These are phyloP conservation scores for Tor tambroides DNA, from an alignment of 2,113 vertebrate genomes.

Conservation along the genomic window DNA sequence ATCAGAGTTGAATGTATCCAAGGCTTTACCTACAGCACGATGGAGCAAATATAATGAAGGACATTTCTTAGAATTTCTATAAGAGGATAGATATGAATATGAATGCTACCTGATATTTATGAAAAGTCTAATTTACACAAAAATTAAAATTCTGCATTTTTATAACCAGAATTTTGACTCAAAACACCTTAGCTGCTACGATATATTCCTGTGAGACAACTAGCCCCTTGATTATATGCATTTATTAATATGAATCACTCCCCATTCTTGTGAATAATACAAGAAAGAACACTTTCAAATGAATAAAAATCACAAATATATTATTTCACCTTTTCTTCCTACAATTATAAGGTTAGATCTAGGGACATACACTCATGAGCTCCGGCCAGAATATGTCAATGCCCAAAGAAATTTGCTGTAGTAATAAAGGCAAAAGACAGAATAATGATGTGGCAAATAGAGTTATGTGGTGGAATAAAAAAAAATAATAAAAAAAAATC, in stretches of 20 bases:
- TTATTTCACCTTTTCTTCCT: background rate
- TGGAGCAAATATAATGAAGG: background rate
- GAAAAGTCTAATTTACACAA: background rate
- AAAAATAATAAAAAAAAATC: conserved; percentile 2
- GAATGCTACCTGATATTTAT: background rate
- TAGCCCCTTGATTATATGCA: background rate
- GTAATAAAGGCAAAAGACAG: conserved; percentile 8
- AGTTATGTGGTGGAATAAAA: conserved; percentile 30
- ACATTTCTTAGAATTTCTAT: background rate
- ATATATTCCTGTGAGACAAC: background rate
- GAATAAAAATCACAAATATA: background rate
- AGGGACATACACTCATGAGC: background rate
- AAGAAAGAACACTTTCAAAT: background rate
- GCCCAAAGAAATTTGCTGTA: conserved; percentile 1
- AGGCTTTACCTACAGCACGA: background rate
- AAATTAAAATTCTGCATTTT: background rate
- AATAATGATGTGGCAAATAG: background rate
- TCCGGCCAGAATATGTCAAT: background rate
- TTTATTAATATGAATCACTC: background rate
- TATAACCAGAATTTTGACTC: background rate
- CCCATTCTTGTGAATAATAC: background rate
- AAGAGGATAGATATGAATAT: background rate
- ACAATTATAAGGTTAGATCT: background rate
- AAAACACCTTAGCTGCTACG: background rate
- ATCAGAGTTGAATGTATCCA: background rate